These are phyloP conservation scores for Apamea crenata DNA, from an alignment of 2,888 invertebrate genomes.

Conservation along the genomic window DNA sequence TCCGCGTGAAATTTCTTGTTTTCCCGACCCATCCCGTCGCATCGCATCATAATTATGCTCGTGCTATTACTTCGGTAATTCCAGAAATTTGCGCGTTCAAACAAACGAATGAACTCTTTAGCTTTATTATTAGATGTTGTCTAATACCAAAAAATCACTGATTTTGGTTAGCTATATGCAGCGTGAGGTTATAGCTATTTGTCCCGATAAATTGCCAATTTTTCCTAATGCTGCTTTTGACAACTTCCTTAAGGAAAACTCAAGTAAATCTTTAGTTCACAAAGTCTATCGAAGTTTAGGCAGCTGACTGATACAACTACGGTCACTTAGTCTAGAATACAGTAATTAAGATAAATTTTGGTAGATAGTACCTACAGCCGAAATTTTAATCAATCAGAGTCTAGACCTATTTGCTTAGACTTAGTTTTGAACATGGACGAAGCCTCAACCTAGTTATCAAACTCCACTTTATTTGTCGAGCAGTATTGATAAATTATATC, in stretches of 20 bases:
- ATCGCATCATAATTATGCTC: no score
- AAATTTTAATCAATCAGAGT: conserved; percentile 38
- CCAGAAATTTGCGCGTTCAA: no score
- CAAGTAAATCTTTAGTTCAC: background rate
- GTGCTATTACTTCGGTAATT: no score
- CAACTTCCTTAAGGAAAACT: conserved; percentile 34
- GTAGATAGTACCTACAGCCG: background rate
- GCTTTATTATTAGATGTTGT: background rate
- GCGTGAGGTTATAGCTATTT: background rate
- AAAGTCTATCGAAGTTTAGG: background rate
- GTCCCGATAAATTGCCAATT: conserved; percentile 35
- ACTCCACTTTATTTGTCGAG: conserved; percentile 8
- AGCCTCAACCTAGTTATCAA: conserved; percentile 6
- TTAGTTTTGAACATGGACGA: background rate
- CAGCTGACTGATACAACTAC: conserved; percentile 13
- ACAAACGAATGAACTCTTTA: no score
- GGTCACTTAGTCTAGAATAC: background rate
- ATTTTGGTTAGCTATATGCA: conserved; percentile 16
- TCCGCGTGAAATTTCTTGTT: no score
- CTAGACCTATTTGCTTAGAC: background rate
- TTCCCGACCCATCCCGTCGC: no score
- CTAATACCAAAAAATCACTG: conserved; percentile 19
- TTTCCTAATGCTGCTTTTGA: background rate
- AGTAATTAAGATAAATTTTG: conserved; percentile 21
- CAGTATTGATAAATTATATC: conserved; percentile 8